A percentile compares a stretch with the other conserved stretches of the same genome.
These are phyloP conservation scores for Disparrhopalites patrizii DNA, from an alignment of 2,888 invertebrate genomes.

Conservation along the genomic window DNA sequence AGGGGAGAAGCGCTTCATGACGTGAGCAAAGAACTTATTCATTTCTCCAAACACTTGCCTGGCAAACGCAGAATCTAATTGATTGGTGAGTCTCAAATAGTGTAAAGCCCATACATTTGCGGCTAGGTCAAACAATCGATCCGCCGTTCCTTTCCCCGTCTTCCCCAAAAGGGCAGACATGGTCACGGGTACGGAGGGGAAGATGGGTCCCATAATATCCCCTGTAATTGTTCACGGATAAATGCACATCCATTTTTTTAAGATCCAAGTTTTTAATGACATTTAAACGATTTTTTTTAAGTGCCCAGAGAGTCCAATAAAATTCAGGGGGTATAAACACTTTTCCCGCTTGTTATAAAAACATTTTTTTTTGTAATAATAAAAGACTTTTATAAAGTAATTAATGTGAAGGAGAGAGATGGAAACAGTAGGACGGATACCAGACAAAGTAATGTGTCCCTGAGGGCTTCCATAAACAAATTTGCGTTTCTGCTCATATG, in stretches of 20 bases:
- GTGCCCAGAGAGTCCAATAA: no score
- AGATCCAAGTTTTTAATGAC: no score
- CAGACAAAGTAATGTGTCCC: conserved; percentile 55
- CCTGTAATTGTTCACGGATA: conserved; percentile 51
- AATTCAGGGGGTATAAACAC: no score
- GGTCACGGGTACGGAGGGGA: conserved; percentile 51
- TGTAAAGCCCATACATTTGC: conserved; percentile 56
- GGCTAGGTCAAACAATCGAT: conserved; percentile 57
- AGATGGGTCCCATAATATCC: conserved; percentile 57
- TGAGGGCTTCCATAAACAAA: conserved; percentile 57
- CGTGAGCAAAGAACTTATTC: conserved; percentile 51
- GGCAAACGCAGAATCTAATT: conserved; percentile 52
- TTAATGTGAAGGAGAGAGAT: background rate
- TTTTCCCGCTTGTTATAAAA: no score
- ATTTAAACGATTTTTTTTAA: no score
- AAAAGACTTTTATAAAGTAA: no score
- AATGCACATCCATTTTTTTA: no score
- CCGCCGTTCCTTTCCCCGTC: conserved; percentile 56
- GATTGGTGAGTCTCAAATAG: conserved; percentile 57
- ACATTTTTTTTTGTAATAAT: no score
- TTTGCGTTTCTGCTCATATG: conserved; percentile 55
- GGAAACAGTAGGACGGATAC: conserved; percentile 49
- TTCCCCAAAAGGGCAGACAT: conserved; percentile 51
- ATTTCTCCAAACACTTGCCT: conserved; percentile 52
- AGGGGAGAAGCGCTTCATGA: conserved; percentile 50